Evolutionary conservation across 2,888 invertebrate species (phyloP), one percentile per base, ranked within the genome.

Genomic region (Oligia strigilis): DNA sequence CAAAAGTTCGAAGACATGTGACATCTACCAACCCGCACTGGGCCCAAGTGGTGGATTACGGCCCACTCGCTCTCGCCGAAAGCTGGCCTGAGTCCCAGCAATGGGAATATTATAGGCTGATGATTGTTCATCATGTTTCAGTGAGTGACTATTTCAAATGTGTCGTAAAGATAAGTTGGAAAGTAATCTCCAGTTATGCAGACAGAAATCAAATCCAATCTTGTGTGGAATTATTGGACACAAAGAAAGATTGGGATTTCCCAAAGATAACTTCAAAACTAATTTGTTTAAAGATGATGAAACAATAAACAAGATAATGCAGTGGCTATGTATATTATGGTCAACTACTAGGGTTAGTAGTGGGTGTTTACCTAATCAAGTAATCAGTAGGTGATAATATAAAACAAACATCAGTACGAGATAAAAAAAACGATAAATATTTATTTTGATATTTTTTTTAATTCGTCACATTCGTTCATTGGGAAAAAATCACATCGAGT

Each of bases 321-420:
- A 49, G 36, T 49, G 69, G 13, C 2, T 52, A 14, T 19, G 8
- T 19, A 52, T 71, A 78, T 46, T 71, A 79, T 46, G 40, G 29
- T 19, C 8, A 58, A 43, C 58, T 55, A 52, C 58, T n/a, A 23
- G 29, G 19, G 46, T 55, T 19, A 8, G 0, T 55, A 19, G 8
- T 19, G 8, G 55, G 19, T 75, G 55, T 58, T 73, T 46, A 4
- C 40, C 40, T 29, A 29, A 29, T 29, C 29, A 29, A 29, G 29
- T 40, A 55, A 58, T 82, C 43, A 71, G 40, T 62, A 60, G 19
- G 46, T 43, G 29, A 65, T 43, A 58, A 60, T 55, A 60, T 55
- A 73, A 65, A 84, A 64, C 29, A 46, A 80, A 80, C 60, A 75
- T 40, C n/a, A n/a, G 36, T 71, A 19, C 65, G 62, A 75, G 62